phyloP scores from a whole-genome alignment of 2,888 invertebrate species.

The Abrostola tripartita region DNA sequence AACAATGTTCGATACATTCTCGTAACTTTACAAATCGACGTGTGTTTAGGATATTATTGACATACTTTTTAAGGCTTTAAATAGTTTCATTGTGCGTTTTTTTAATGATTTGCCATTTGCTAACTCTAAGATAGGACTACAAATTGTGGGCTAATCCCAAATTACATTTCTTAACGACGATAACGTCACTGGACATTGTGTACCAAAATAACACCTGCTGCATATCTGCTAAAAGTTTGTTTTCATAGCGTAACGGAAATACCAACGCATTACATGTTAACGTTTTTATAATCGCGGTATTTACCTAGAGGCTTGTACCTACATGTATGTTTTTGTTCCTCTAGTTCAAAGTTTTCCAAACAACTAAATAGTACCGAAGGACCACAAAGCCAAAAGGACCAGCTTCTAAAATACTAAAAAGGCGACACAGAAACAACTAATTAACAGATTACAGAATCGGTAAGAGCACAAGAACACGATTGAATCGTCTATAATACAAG shows the following conservation, averaged over 20 bases:
- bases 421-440: too few species aligned
- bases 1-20: neutral
- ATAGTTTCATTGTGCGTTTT: too few species aligned
- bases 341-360: too few species aligned
- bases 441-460: neutral
- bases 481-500: neutral
- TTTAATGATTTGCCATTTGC: too few species aligned
- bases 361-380: too few species aligned
- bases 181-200: too few species aligned
- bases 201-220: too few species aligned
- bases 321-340: neutral
- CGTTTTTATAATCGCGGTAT: conserved; percentile 5
- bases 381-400: too few species aligned
- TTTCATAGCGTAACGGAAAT: conserved; percentile 21
- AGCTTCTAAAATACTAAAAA: too few species aligned
- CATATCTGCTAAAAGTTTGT: conserved; percentile 7
- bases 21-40: neutral
- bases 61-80: neutral
- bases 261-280: conserved; percentile 24
- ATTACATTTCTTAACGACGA: too few species aligned
- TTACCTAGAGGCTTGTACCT: neutral
- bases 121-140: too few species aligned
- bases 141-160: too few species aligned
- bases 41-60: neutral
- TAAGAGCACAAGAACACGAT: neutral